Percentiles rank a stretch among this genome's conserved stretches.
Conservation (phyloP, 2,797 vertebrate species). For the Mergus octosetaceus region DNA sequence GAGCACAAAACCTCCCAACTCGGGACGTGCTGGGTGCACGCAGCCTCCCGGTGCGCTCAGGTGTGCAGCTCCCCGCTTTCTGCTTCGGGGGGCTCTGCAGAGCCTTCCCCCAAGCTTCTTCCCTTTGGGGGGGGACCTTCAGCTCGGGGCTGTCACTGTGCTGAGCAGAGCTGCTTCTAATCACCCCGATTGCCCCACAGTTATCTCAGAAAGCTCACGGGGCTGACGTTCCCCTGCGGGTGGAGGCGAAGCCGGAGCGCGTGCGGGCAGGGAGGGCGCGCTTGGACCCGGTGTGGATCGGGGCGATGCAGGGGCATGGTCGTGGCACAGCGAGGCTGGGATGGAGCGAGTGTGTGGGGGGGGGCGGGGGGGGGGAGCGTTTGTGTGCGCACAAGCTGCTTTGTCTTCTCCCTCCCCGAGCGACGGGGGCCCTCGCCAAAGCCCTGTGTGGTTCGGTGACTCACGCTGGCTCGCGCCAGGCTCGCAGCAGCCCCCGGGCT, state of each 20-base stretch:
- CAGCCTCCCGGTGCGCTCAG: background rate
- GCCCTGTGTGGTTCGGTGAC: constrained; percentile 16
- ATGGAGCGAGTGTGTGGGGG: background rate
- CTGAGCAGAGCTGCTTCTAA: background rate
- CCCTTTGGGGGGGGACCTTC: background rate
- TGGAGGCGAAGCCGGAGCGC: background rate
- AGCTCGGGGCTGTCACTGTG: accelerated
- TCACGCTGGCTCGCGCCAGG: background rate
- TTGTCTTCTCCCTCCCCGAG: background rate
- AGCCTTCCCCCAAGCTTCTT: background rate
- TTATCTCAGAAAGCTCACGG: background rate
- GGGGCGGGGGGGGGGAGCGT: background rate
- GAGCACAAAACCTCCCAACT: background rate
- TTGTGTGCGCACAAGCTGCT: background rate
- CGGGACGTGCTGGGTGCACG: accelerated
- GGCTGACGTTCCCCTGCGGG: background rate
- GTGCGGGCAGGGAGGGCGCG: background rate
- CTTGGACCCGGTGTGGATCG: background rate
- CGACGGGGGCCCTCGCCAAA: background rate
- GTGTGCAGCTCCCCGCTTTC: background rate
- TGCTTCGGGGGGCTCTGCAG: background rate
- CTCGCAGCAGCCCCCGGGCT: constrained; percentile 1
- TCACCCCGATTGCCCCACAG: accelerated
- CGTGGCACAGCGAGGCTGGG: background rate
- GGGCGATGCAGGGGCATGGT: accelerated